Base-by-base conservation (phyloP, 2,888 invertebrate genomes). In the Orthonevra nobilis region DNA sequence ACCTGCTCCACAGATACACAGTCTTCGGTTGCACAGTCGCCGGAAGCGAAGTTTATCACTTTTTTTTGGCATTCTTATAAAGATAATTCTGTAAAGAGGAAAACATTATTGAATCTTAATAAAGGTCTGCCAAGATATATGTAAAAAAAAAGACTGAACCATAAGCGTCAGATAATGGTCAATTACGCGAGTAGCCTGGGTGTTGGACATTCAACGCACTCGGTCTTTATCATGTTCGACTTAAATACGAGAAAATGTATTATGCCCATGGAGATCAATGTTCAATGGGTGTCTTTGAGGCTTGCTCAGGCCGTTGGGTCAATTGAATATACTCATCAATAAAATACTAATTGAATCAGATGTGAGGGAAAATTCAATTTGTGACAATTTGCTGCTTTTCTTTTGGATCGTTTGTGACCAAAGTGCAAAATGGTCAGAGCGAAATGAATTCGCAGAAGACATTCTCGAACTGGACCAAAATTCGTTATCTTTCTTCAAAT, bases 1-100 rank as follows among this genome's bases (percentile, higher is more conserved):
- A 15, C 87, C 87, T 28, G 85, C 83, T 19, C 86, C 81, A 46
- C 84, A 82, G 60, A 85, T 82, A 61, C 84, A 83, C 36, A 86
- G 34, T 50, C 84, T 84, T 3, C 85, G 84, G 81, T 83, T 85
- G 75, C 83, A 82, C 50, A 83, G 81, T 14, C 82, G 82, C 83
- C 86, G 85, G 48, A 82, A 60, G 56, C 82, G 81, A 28, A 83
- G 81, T 61, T 81, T 84, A 61, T 64, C 69, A 1, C 75, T 74
- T 60, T 85, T 85, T 56, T 83, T 82, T 68, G 87, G 87, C 87
- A 87, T 87, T 64, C 52, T 79, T 3, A 9, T 46, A 19, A 30
- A 20, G 32, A 6, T 6, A 36, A 14, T 44, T 42, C 77, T 77
- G 40, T 23, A 77, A 77, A 2, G 20, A 14, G 12, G 32, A 7